A percentile compares a stretch with the other conserved stretches of the same genome.
These are phyloP conservation scores for Nylanderia fulva DNA, from an alignment of 1,140 invertebrate genomes.

Conservation along the genomic window DNA sequence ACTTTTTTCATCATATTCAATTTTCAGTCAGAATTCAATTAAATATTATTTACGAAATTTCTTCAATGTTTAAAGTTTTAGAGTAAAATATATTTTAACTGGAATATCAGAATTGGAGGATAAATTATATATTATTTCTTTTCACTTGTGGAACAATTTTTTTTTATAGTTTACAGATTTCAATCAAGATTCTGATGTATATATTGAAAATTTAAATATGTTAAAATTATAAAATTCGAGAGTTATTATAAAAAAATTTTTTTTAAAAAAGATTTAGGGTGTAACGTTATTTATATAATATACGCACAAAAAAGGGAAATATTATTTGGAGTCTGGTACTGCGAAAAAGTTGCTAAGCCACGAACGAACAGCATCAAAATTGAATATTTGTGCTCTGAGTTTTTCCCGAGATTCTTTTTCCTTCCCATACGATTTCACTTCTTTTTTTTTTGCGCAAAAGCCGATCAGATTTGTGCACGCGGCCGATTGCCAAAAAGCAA, in stretches of 20 bases:
- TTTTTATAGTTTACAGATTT: background rate
- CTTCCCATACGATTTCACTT: background rate
- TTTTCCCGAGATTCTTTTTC: conserved; percentile 11
- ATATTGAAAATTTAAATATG: background rate
- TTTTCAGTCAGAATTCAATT: too few species aligned
- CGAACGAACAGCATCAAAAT: conserved; percentile 18
- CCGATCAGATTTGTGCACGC: conserved; percentile 66
- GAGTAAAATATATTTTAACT: background rate
- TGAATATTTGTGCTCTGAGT: conserved; percentile 41
- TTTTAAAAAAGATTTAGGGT: background rate
- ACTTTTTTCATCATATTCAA: too few species aligned
- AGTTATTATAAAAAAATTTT: conserved; percentile 4
- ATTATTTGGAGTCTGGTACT: background rate
- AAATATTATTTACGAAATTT: background rate
- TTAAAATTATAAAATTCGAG: conserved; percentile 6
- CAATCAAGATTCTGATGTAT: background rate
- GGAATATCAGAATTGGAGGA: background rate
- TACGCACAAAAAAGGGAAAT: background rate
- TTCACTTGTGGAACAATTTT: background rate
- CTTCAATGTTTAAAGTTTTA: background rate
- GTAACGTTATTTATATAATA: conserved; percentile 14
- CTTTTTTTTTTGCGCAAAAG: conserved; percentile 32
- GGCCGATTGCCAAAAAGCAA: conserved; percentile 67
- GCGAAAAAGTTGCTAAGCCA: conserved; percentile 9
- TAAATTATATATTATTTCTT: background rate